phyloP scores from a whole-genome alignment of 2,797 vertebrate species.

The Xyrichtys novacula region DNA sequence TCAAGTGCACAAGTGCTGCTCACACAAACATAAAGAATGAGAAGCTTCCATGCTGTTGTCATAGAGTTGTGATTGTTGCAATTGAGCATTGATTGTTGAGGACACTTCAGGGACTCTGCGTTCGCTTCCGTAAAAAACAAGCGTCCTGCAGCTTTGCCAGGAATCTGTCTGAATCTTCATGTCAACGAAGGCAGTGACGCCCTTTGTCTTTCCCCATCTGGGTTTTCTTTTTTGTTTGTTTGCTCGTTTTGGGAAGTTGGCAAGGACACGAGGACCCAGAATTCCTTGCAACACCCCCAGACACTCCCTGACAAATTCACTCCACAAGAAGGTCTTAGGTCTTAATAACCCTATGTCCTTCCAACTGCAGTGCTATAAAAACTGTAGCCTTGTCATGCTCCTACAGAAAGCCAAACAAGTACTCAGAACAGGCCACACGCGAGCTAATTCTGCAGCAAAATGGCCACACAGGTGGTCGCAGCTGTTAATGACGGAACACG shows the following conservation, averaged over 20 bases:
- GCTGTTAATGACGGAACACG: constrained; percentile 66
- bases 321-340: constrained; percentile 43
- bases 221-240: constrained; percentile 24
- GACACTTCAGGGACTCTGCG: constrained; percentile 49
- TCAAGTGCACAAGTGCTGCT: constrained; percentile 29
- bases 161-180: constrained; percentile 56
- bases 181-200: constrained; percentile 52
- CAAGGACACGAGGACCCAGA: constrained; percentile 41
- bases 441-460: constrained; percentile 67
- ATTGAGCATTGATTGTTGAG: constrained; percentile 51
- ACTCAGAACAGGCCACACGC: constrained; percentile 7
- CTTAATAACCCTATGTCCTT: constrained; percentile 46
- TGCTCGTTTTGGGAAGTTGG: constrained; percentile 29
- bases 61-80: constrained; percentile 49
- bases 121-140: constrained; percentile 33
- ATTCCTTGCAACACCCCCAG: constrained; percentile 18
- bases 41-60: constrained; percentile 43
- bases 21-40: constrained; percentile 40
- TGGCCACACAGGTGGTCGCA: constrained; percentile 74
- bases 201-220: constrained; percentile 62
- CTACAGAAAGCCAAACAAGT: constrained; percentile 15
- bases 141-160: constrained; percentile 54
- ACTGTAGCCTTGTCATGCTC: constrained; percentile 24
- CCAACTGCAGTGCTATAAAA: constrained; percentile 44
- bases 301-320: constrained; percentile 26